phyloP scores from a whole-genome alignment of 2,888 invertebrate species.

The Oscheius sp. region DNA sequence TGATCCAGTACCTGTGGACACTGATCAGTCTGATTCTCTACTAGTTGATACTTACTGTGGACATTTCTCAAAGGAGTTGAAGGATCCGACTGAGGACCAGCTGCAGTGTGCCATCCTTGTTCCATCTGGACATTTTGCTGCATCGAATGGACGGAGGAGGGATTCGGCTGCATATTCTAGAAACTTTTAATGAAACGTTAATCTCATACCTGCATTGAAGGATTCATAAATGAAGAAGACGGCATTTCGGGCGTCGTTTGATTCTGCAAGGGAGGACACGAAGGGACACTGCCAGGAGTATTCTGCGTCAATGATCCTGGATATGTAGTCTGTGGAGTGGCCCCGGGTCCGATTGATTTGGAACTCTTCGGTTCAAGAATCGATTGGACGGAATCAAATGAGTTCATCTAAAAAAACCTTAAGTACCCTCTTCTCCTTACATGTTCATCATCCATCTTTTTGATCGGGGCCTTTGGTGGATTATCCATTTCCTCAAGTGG shows the following conservation, averaged over 20 bases:
- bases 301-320: slow-evolving; percentile 36
- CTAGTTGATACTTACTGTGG: neutral
- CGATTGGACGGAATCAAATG: slow-evolving; percentile 7
- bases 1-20: neutral
- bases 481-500: slow-evolving; percentile 26
- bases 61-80: slow-evolving; percentile 2
- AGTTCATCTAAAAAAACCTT: slow-evolving; percentile 4
- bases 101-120: slow-evolving; percentile 1
- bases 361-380: slow-evolving; percentile 24
- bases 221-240: slow-evolving; percentile 43
- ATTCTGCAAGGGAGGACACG: slow-evolving; percentile 35
- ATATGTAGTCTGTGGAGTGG: slow-evolving; percentile 4
- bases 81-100: neutral
- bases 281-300: slow-evolving; percentile 48
- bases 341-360: neutral
- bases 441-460: slow-evolving; percentile 25
- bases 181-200: too few species aligned
- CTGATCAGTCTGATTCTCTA: neutral
- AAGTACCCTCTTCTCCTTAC: neutral
- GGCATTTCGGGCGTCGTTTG: slow-evolving; percentile 48
- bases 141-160: slow-evolving; percentile 46
- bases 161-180: slow-evolving; percentile 38
- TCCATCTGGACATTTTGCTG: slow-evolving; percentile 30
- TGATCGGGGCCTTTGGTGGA: slow-evolving; percentile 35
- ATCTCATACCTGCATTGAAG: slow-evolving; percentile 30